phyloP scores from a whole-genome alignment of 2,797 vertebrate genomes.

The Alosa sapidissima region DNA sequence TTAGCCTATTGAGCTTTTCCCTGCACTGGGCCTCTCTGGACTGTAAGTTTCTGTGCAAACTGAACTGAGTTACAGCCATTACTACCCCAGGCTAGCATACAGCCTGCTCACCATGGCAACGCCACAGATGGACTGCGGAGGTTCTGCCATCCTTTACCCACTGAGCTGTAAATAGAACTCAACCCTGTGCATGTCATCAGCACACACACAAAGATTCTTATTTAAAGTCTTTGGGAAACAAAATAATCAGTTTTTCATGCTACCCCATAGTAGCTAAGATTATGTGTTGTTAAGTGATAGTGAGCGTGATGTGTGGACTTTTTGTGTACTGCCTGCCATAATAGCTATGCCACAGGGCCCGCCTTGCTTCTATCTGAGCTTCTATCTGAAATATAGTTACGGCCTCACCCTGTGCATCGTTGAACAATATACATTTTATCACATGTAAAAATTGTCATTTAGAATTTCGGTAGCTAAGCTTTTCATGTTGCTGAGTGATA shows the following conservation, averaged over 20 bases:
- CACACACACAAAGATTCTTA: not conserved
- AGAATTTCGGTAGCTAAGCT: not conserved
- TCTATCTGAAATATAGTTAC: too few relatives aligned
- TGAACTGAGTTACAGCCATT: not conserved
- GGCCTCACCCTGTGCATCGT: too few relatives aligned
- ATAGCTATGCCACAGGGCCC: too few relatives aligned
- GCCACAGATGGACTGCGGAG: not conserved
- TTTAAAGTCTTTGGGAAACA: not conserved
- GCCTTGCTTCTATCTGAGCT: too few relatives aligned
- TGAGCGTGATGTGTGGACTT: too few relatives aligned
- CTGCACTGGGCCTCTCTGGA: not conserved
- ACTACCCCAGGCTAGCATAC: not conserved
- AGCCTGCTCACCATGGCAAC: conserved; percentile 4
- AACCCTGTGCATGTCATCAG: not conserved
- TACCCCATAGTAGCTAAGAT: not conserved
- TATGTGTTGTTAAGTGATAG: not conserved
- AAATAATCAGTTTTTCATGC: not conserved
- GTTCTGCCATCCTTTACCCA: not conserved
- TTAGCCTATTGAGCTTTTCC: not conserved
- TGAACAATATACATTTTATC: too few relatives aligned
- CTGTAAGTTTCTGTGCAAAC: not conserved
- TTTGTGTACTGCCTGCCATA: too few relatives aligned
- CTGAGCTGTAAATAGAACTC: not conserved
- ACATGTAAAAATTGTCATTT: too few relatives aligned
- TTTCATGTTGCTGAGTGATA: not conserved